Evolutionary conservation across 2,113 vertebrate species (phyloP).

Genomic region (Rhynchomys soricoides): DNA sequence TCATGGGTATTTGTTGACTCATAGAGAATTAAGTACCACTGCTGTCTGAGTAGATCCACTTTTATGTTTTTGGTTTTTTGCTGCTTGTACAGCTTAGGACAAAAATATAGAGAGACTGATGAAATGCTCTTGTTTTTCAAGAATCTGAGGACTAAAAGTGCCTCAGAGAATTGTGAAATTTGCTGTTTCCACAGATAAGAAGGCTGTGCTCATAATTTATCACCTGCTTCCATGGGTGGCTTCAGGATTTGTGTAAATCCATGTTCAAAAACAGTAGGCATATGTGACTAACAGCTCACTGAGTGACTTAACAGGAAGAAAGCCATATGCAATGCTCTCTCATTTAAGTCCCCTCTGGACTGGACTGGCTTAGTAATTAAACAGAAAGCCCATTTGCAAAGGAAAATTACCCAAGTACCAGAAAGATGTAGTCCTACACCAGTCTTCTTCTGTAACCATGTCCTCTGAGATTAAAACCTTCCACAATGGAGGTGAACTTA

Average conservation of each 20-base stretch:
- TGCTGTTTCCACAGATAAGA: neutral
- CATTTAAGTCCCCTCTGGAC: neutral
- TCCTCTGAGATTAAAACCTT: neutral
- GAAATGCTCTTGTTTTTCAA: neutral
- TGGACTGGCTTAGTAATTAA: neutral
- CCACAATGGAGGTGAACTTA: neutral
- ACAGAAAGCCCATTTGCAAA: neutral
- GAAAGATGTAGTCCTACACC: no score
- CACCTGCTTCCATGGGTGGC: neutral
- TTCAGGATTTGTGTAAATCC: neutral
- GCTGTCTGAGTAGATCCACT: fast-evolving
- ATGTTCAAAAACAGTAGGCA: no score
- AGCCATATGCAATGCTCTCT: neutral
- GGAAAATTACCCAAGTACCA: neutral
- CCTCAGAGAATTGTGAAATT: neutral
- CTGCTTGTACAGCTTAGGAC: neutral
- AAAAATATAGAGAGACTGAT: neutral
- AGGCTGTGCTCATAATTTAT: neutral
- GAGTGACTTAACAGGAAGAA: neutral
- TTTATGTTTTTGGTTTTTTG: neutral
- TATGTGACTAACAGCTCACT: no score
- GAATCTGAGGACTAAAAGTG: neutral
- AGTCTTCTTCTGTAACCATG: neutral
- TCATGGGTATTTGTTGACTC: neutral
- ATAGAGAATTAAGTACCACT: no score